These are phyloP conservation scores for Exaiptasia diaphana DNA, from an alignment of 64 coral and sea anemone genomes.

Conservation along the genomic window DNA sequence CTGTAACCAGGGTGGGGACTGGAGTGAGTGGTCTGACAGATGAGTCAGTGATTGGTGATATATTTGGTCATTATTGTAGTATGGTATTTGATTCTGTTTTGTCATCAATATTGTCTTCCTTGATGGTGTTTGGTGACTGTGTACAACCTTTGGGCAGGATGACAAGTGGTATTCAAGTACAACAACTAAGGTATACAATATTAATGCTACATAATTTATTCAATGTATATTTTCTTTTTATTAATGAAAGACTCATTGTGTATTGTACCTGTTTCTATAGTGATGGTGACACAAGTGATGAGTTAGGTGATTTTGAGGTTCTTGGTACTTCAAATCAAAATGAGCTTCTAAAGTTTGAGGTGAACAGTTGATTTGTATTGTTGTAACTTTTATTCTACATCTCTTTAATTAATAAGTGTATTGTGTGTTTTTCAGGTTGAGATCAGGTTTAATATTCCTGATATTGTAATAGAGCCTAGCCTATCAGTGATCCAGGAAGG, in stretches of 20 bases:
- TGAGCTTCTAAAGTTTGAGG: slow-evolving; percentile 54
- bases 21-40: slow-evolving; percentile 93
- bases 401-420: not conserved
- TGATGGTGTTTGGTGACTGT: slow-evolving; percentile 80
- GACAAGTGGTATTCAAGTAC: slow-evolving; percentile 67
- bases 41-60: slow-evolving; percentile 94
- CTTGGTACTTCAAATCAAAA: slow-evolving; percentile 20
- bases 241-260: too few species aligned
- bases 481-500: slow-evolving; percentile 65
- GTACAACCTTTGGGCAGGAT: slow-evolving; percentile 71
- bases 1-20: slow-evolving; percentile 56
- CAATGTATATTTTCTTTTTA: too few species aligned
- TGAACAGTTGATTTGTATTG: not conserved
- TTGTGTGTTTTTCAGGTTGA: slow-evolving; percentile 40
- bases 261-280: too few species aligned
- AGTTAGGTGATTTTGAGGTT: not conserved
- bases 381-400: not conserved
- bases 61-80: slow-evolving; percentile 94
- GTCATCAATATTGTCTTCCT: slow-evolving; percentile 64
- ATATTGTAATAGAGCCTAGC: slow-evolving; percentile 82
- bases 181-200: not conserved
- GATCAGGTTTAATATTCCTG: slow-evolving; percentile 89
- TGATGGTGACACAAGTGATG: too few species aligned
- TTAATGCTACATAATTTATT: too few species aligned
- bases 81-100: slow-evolving; percentile 83